Evolutionary conservation across 2,113 vertebrate species (phyloP), one percentile per base, ranked within the genome.

Genomic region (Perognathus longimembris): DNA sequence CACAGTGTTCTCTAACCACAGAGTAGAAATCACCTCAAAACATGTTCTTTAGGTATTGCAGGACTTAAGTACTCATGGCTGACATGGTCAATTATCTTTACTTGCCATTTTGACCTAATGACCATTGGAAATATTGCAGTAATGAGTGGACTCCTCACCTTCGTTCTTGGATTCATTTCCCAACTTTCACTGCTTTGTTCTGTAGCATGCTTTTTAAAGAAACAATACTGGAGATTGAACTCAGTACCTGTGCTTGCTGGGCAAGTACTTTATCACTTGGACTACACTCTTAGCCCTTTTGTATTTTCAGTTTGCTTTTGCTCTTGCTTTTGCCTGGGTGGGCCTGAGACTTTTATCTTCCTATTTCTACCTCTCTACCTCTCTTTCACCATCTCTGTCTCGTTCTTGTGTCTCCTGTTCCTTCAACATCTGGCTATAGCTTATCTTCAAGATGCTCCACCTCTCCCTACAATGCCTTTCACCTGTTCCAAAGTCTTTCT

Each of bases 1-100:
- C 66, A 89, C 42, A 26, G n/a, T 78, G 30, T 82, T 91, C 64
- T 82, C 75, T 70, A 57, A 80, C 69, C 12, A 36, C 36, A 67
- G 59, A 64, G 22, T 89, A 42, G 71, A 80, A 91, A 83, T 24
- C 5, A 50, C 42, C 26, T 74, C 42, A 26, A 15, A 34, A 50
- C 36, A 6, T n/a, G 17, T 38, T 24, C 38, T n/a, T 38, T 17
- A 57, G 40, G 18, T n/a, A 28, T 69, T 2, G 4, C 32, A 71
- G 82, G 54, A 83, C 30, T 71, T 63, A 83, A 32, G 4, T 40
- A 32, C 36, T 36, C 54, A 34, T 26, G 15, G 28, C 36, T 42
- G 22, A 92, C n/a, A 36, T 26, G 26, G 8, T n/a, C 57, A 71
- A 38, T 10, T 20, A 34, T 5, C 6, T 5, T 45, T 9, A 9